Percentiles rank a stretch among this genome's conserved stretches.
Conservation (phyloP, 2,888 invertebrate genomes). For the Chorisops tibialis region DNA sequence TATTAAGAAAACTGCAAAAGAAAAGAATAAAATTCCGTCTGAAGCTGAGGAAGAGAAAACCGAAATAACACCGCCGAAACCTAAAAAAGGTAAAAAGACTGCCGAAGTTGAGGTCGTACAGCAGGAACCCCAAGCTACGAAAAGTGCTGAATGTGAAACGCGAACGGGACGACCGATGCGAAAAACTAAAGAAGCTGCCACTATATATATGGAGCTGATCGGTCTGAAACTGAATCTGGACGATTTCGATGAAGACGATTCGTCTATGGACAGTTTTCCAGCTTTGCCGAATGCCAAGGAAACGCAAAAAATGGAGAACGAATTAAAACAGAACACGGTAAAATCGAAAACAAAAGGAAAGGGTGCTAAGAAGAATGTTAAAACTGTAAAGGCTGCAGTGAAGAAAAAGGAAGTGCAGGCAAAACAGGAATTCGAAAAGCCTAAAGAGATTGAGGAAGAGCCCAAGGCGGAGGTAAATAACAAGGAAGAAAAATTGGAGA, state of each 20-base stretch:
- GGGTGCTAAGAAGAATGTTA: slow-evolving; percentile 25
- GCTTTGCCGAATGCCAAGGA: slow-evolving; percentile 64
- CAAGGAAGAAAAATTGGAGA: slow-evolving; percentile 43
- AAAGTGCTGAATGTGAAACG: slow-evolving; percentile 37
- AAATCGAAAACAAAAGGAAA: slow-evolving; percentile 42
- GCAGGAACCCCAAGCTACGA: slow-evolving; percentile 40
- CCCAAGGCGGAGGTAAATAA: background rate
- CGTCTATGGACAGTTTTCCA: slow-evolving; percentile 65
- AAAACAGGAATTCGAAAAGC: background rate
- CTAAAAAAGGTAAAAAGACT: slow-evolving; percentile 39
- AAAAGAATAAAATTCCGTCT: slow-evolving; percentile 23
- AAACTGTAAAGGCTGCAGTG: background rate
- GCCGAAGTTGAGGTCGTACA: slow-evolving; percentile 13
- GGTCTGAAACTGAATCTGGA: slow-evolving; percentile 65
- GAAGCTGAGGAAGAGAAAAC: slow-evolving; percentile 30
- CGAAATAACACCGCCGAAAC: slow-evolving; percentile 42
- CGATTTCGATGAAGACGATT: slow-evolving; percentile 61
- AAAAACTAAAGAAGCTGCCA: slow-evolving; percentile 73
- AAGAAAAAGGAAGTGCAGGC: background rate
- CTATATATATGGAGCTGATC: slow-evolving; percentile 70
- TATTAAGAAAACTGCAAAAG: slow-evolving; percentile 7
- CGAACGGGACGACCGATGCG: slow-evolving; percentile 56
- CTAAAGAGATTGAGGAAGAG: background rate
- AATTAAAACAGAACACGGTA: slow-evolving; percentile 44
- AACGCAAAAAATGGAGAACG: slow-evolving; percentile 59